Base-by-base conservation (phyloP, 2,888 invertebrate genomes). In the Adelphocoris suturalis region DNA sequence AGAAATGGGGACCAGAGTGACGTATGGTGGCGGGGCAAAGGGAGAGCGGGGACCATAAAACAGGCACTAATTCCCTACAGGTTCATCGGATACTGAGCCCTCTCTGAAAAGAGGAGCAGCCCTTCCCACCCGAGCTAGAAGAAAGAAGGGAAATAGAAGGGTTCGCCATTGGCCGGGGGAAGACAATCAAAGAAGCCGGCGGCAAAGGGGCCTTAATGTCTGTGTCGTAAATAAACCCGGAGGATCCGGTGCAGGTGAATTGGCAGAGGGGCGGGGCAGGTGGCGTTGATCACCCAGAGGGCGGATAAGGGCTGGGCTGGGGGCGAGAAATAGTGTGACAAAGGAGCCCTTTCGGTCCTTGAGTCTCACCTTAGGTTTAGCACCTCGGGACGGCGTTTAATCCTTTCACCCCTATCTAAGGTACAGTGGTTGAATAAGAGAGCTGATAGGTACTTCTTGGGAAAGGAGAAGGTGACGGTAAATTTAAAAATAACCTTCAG, bases 41-140 rank as follows among this genome's bases (percentile, higher is more conserved):
- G 47, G 28, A 46, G 80, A 46, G 52, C 23, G 23, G 16, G 11
- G 78, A 12, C 19, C 82, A 82, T 82, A 82, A 82, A 82, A 82
- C 82, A 82, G 82, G 82, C 82, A 82, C 82, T 82, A 82, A 82
- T 82, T 82, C 82, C 82, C 82, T 27, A 52, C 82, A 82, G 82
- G 82, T 82, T 82, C 82, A 47, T 52, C 82, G 78, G 46, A 78
- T n/a, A 78, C 78, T 46, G 46, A 46, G 68, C 23, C 68, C 68
- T 68, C 19, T 9, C 23, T 11, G 46, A 27, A 27, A 76, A 16
- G 28, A 47, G 16, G 46, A 76, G 13, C 12, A 2, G 3, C 76
- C 47, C 14, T 2, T 7, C 28, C 46, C 3, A 2, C 37, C 37
- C 3, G 2, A 37, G 37, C 37, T 2, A 7, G 78, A 28, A 78